Conservation (phyloP, 2,113 vertebrate genomes). For the Eudyptes chrysolophus region DNA sequence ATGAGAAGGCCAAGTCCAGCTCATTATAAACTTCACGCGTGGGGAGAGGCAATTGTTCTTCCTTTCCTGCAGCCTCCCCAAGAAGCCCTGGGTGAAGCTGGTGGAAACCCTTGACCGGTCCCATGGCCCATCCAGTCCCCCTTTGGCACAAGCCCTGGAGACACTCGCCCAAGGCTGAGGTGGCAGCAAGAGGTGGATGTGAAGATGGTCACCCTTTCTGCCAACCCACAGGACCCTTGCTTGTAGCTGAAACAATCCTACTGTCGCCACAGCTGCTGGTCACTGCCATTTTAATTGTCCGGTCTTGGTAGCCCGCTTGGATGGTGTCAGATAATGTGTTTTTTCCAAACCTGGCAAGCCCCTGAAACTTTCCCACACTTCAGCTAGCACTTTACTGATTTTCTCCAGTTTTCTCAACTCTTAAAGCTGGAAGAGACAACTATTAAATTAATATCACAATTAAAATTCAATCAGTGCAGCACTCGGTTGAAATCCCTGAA, state of each 20-base stretch:
- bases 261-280: not conserved
- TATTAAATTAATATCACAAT: not conserved
- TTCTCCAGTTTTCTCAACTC: not conserved
- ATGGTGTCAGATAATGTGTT: not conserved
- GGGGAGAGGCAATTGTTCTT: not conserved
- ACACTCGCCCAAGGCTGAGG: not conserved
- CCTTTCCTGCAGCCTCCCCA: not conserved
- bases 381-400: not conserved
- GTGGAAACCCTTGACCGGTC: not conserved
- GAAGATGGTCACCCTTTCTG: not conserved
- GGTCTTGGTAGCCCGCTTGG: rapidly evolving
- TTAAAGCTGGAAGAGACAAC: not conserved
- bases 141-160: not conserved
- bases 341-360: not conserved
- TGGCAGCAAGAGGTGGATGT: not conserved
- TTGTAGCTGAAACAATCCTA: not conserved
- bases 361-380: not conserved
- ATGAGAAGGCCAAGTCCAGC: not conserved
- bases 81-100: rapidly evolving
- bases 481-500: not conserved
- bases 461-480: not conserved
- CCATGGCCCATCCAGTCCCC: too few relatives aligned
- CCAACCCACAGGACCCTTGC: too few relatives aligned
- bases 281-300: not conserved
- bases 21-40: not conserved